Evolutionary conservation across 2,797 vertebrate genomes (phyloP), one percentile per base, ranked within the genome.

Genomic region (Furcifer pardalis): DNA sequence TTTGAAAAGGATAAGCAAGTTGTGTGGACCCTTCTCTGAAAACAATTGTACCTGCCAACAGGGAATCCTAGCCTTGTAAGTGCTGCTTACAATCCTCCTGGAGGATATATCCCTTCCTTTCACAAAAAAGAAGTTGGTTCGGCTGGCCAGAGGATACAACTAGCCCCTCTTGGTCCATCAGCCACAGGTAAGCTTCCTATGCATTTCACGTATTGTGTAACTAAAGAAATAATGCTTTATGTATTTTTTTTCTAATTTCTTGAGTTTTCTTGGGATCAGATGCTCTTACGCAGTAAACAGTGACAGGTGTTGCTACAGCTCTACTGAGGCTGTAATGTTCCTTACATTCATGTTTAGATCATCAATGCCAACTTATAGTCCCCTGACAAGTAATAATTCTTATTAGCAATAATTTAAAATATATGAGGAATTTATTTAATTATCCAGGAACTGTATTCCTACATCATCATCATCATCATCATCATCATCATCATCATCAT

Each of bases 51-150:
- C 73, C 60, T 44, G 0, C 86, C 89, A 85, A 79, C 91, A 97
- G 96, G 95, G 90, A 95, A 94, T 85, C 74, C 91, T 84, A 93
- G 93, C 82, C 90, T 93, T 92, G 30, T 62, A 86, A 92, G 91
- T 73, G 86, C 89, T 65, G 63, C 93, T 90, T 95, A 93, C 84
- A 95, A 88, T 81, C 84, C 93, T 49, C 74, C 90, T 10, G 92
- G 88, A 85, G 91, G 95, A 90, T 98, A 97, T 71, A 93, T 96
- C 40, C 96, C 98, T 69, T 98, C 98, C 44, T 97, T 99, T 93
- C 97, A 98, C 88, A 99, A 99, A 96, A 99, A 98, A 94, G 98
- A 99, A 92, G 97, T 97, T 90, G 98, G 97, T 82, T 98, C 98
- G 19, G 96, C 98, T 84, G 98, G 98, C 82, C 98, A 99, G 90